Evolutionary conservation across 2,797 vertebrate species (phyloP).

Genomic region (Micrastur ruficollis): DNA sequence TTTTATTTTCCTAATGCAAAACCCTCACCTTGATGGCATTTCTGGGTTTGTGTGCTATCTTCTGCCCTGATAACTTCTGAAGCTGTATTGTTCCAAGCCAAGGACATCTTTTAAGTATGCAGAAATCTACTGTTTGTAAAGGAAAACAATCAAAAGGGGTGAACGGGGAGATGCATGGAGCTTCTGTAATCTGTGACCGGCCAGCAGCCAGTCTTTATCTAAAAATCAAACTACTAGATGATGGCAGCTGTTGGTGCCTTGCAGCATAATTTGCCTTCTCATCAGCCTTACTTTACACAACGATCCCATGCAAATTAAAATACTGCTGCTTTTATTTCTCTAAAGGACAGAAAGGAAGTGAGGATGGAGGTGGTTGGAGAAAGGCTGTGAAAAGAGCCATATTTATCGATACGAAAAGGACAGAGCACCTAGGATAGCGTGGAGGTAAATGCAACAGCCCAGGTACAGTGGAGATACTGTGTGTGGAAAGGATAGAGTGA

Average conservation of each 20-base stretch:
- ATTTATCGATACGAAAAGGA: not conserved
- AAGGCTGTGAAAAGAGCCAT: not conserved
- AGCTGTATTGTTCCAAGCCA: not conserved
- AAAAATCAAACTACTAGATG: not conserved
- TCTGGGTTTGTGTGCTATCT: not conserved
- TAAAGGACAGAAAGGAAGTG: not conserved
- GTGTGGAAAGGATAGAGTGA: not conserved
- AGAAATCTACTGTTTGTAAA: not conserved
- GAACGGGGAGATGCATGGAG: not conserved
- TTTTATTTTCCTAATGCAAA: not conserved
- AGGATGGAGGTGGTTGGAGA: not conserved
- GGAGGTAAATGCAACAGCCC: not conserved
- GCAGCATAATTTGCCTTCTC: slow-evolving; percentile 17
- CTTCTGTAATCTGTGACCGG: not conserved
- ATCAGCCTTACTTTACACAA: not conserved
- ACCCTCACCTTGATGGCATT: not conserved
- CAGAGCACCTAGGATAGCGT: not conserved
- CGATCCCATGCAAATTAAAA: not conserved
- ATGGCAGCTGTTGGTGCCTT: not conserved
- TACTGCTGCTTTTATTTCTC: not conserved
- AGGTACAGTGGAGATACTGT: not conserved
- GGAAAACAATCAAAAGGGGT: not conserved
- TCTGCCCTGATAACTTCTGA: not conserved
- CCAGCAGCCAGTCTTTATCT: not conserved
- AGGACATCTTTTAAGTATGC: not conserved